Percentiles rank a stretch among this genome's conserved stretches.
Evolutionary conservation across 1,140 invertebrate species (phyloP).

Genomic region (Protaetia brevitarsis): DNA sequence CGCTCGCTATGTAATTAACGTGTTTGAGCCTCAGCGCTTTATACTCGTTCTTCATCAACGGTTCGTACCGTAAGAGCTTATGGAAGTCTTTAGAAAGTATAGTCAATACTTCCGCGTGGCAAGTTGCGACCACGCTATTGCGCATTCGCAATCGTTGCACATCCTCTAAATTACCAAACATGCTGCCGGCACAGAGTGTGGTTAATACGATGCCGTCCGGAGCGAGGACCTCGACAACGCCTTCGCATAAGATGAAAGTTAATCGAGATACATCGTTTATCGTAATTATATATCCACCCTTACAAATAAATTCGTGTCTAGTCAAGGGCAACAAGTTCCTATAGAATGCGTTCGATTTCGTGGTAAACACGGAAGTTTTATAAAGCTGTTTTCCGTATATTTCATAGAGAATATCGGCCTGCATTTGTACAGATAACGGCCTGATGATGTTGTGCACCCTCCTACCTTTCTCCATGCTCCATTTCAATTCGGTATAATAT

Average conservation of each 20-base stretch:
- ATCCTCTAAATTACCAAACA: constrained; percentile 25
- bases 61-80: background rate
- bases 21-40: background rate
- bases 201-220: background rate
- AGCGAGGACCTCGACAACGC: background rate
- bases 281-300: background rate
- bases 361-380: background rate
- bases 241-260: background rate
- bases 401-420: constrained; percentile 3
- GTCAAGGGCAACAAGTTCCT: background rate
- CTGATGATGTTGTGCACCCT: background rate
- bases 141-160: background rate
- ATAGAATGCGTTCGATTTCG: background rate
- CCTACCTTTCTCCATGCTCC: background rate
- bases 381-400: background rate
- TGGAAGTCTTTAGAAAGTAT: background rate
- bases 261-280: constrained; percentile 9
- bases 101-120: constrained; percentile 12
- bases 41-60: background rate
- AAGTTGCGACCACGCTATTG: background rate
- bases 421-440: background rate
- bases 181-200: background rate
- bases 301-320: constrained; percentile 12
- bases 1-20: constrained; percentile 1
- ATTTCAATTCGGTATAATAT: background rate